Base-by-base conservation (phyloP, 2,888 invertebrate genomes). In the Heterodera filipjevi region DNA sequence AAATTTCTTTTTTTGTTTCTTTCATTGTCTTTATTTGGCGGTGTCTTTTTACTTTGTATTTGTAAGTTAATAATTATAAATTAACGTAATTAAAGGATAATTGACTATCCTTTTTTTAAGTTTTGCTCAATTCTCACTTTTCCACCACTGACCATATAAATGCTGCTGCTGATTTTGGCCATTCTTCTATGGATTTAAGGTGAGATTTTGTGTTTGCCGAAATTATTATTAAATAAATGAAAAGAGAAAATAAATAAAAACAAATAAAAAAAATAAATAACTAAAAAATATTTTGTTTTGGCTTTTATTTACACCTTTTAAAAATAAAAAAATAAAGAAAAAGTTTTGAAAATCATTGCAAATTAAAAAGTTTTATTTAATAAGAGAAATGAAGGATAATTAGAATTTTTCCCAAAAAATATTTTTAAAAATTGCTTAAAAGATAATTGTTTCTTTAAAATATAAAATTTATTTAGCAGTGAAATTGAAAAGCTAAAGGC, bases 61-160 rank as follows among this genome's bases (percentile, higher is more conserved):
- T 22, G 68, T 68, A 68, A 68, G 68, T 68, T 68, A 5, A 32
- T 32, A 33, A 22, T 39, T 12, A 19, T 68, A 66, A 32, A 2
- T 30, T 0, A 27, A 66, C 10, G 5, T 6, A 66, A 66, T 66
- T 33, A 66, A 32, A 66, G 5, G 3, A 66, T 33, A 74, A 49
- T n/a, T 77, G 19, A 44, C 30, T 53, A 19, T 74, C n/a, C 22
- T 46, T n/a, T 16, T 30, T 44, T 68, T 70, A 59, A 79, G 79
- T 79, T 8, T 66, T 79, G 10, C 66, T 79, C 39, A 79, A 64
- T 79, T 79, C 79, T 30, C 30, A 77, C n/a, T 79, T 79, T 49
- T 32, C 76, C 32, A 64, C 70, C 35, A 79, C 77, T n/a, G 64
- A 59, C 32, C 77, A 49, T 32, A 49, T 77, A n/a, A 71, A 46